phyloP scores from a whole-genome alignment of 2,797 vertebrate genomes.

The Strix occidentalis region DNA sequence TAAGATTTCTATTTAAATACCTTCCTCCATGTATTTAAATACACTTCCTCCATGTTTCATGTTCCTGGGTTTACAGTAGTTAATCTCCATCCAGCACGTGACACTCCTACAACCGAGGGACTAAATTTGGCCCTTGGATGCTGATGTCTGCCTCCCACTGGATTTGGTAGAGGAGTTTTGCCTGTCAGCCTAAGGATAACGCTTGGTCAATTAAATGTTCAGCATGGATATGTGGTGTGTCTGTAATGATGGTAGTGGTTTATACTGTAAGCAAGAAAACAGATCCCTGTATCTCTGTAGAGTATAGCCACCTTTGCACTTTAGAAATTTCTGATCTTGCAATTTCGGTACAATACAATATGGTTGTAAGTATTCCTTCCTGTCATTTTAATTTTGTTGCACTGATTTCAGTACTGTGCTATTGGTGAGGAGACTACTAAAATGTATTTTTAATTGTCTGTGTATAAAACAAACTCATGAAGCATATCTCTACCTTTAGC shows the following conservation, averaged over 20 bases:
- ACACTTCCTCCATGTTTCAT: background rate
- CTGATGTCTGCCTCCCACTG: background rate
- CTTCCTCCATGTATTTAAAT: background rate
- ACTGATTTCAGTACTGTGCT: constrained; percentile 18
- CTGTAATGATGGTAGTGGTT: background rate
- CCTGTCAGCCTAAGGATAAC: background rate
- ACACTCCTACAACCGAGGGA: background rate
- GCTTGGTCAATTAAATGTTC: background rate
- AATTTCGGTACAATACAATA: background rate
- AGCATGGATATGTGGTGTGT: background rate
- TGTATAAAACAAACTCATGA: constrained; percentile 23
- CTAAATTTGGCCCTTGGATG: background rate
- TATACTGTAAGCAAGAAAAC: background rate
- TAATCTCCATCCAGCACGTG: background rate
- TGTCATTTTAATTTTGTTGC: background rate
- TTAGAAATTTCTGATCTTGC: background rate
- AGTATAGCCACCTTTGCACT: constrained; percentile 18
- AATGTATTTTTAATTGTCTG: background rate
- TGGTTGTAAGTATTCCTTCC: constrained; percentile 27
- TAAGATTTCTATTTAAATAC: constrained; percentile 3
- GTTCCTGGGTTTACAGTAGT: background rate
- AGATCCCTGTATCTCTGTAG: background rate
- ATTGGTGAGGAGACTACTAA: constrained; percentile 6
- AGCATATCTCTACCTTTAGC: background rate
- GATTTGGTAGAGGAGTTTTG: background rate